These are phyloP conservation scores for Erpobdella octoculata DNA, from an alignment of 2,888 invertebrate genomes.

Conservation along the genomic window DNA sequence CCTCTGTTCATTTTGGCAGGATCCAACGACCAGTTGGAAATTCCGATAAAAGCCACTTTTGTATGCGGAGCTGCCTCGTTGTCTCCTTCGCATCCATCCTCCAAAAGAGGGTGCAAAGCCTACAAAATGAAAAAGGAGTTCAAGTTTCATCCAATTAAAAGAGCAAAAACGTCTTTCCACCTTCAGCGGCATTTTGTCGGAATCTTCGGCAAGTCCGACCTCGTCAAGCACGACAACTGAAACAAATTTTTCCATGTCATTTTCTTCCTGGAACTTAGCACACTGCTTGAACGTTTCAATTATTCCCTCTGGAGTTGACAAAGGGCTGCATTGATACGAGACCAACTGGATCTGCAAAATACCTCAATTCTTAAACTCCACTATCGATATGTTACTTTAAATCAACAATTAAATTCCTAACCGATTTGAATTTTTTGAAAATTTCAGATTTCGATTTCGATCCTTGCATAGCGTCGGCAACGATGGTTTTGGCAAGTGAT, in stretches of 20 bases:
- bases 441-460: constrained; percentile 41
- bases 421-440: constrained; percentile 45
- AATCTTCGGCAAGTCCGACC: constrained; percentile 48
- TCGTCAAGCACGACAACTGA: constrained; percentile 49
- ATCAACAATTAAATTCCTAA: too few species aligned
- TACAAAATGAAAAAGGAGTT: too few species aligned
- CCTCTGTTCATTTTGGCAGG: constrained; percentile 51
- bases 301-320: constrained; percentile 48
- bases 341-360: constrained; percentile 45
- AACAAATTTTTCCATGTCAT: constrained; percentile 43
- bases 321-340: constrained; percentile 48
- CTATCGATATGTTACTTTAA: too few species aligned
- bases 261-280: constrained; percentile 45
- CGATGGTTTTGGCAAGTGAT: constrained; percentile 50
- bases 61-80: constrained; percentile 42
- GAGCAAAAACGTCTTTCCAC: too few species aligned
- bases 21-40: constrained; percentile 51
- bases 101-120: constrained; percentile 47
- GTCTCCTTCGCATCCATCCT: constrained; percentile 47
- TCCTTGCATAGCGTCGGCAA: constrained; percentile 49
- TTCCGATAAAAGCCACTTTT: constrained; percentile 49
- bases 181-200: constrained; percentile 48
- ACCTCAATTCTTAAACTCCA: too few species aligned
- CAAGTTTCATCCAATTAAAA: too few species aligned
- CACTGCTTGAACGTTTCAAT: constrained; percentile 45